A percentile compares a stretch with the other conserved stretches of the same genome.
Conservation (phyloP, 2,888 invertebrate genomes). For the Neria commutata region DNA sequence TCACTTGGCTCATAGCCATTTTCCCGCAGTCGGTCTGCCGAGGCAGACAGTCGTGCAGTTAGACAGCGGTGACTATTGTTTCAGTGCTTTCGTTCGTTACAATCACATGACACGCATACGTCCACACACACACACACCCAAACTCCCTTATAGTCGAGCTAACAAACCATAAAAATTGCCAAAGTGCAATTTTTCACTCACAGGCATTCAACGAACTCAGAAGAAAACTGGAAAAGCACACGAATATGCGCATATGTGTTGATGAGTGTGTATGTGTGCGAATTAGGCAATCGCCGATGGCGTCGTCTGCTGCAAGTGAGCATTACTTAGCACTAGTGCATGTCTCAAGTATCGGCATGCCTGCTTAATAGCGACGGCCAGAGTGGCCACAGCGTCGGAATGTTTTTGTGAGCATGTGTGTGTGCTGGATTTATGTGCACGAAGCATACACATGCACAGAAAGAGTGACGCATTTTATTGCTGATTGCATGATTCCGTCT, state of each 20-base stretch:
- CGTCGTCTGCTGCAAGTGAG: neutral
- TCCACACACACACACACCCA: neutral
- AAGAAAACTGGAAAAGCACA: constrained; percentile 19
- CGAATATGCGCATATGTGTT: neutral
- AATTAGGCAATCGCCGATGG: neutral
- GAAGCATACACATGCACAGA: no score
- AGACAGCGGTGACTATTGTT: neutral
- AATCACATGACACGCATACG: neutral
- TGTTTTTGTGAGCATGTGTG: no score
- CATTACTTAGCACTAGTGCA: neutral
- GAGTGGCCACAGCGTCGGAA: no score
- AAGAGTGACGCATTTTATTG: no score
- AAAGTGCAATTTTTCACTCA: constrained; percentile 7
- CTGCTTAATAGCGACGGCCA: no score
- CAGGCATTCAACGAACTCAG: constrained; percentile 34
- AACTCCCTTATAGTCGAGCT: neutral
- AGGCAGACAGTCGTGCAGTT: neutral
- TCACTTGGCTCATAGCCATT: no score
- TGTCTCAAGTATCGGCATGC: no score
- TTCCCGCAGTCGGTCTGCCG: neutral
- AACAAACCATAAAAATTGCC: neutral
- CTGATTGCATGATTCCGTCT: no score
- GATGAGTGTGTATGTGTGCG: constrained; percentile 12
- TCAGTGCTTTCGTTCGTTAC: neutral
- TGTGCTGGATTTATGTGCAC: no score